Evolutionary conservation across 2,888 invertebrate genomes (phyloP), one percentile per base, ranked within the genome.

Genomic region (Sarcophaga variegata): DNA sequence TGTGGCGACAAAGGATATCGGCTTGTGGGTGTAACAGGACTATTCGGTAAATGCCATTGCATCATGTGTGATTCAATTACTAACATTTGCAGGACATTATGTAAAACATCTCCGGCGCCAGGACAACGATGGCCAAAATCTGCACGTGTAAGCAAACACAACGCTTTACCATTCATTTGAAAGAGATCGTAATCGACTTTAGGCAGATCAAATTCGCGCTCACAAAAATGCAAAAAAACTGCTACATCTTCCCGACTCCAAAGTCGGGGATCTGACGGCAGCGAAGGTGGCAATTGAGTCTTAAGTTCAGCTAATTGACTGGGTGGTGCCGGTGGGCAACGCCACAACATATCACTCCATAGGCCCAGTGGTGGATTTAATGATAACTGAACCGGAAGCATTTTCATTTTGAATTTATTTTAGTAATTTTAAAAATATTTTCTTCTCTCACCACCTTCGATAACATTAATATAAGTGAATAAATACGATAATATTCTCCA

Each of bases 121-220:
- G 98, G 98, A 90, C 98, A 97, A 82, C 99, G 95, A 92, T 98
- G 98, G 45, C 97, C 97, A 90, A 99, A 95, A 93, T 99, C 98
- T 20, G 96, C 96, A 93, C 98, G 97, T 70, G 97, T 98, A 88
- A 99, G 94, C 71, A 99, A 95, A 92, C 98, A 98, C 90, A 99
- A 94, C 2, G 98, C 99, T 94, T 99, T 99, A 95, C 98, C 98
- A 93, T 98, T 98, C 98, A 98, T 98, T 94, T 97, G 97, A 93
- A 98, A 98, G 94, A 97, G 96, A 92, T 98, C 98, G 95, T 97
- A 96, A 92, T 98, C 98, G 92, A 98, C 97, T 90, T 97, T 96
- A 77, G 98, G 98, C 89, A 98, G 94, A 93, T 98, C 98, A 93
- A 98, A 98, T 94, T 98, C 98, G 89, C 97, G 95, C 93, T 98